Evolutionary conservation across 2,797 vertebrate genomes (phyloP).

Genomic region (Sebastes itinus): DNA sequence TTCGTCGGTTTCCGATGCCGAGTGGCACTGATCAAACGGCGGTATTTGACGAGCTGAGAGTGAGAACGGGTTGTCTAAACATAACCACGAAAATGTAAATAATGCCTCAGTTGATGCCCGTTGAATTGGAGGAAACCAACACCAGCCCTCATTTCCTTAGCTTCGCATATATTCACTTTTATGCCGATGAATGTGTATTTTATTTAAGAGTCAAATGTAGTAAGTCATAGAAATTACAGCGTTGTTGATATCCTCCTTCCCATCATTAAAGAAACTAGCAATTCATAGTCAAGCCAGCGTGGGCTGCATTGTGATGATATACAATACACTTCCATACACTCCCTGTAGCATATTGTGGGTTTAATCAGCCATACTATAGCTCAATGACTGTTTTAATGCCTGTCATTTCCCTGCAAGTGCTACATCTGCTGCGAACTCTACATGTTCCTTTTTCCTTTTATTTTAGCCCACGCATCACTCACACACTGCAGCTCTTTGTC

Average conservation of each 20-base stretch:
- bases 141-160: background rate
- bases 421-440: slow-evolving; percentile 3
- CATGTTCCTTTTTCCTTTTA: background rate
- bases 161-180: background rate
- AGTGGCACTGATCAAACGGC: no score
- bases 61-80: no score
- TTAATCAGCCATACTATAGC: background rate
- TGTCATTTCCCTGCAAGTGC: background rate
- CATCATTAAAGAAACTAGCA: background rate
- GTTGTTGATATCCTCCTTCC: background rate
- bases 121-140: background rate
- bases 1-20: no score
- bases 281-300: background rate
- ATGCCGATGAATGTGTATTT: background rate
- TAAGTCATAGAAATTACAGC: background rate
- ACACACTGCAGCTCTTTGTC: background rate
- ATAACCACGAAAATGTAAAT: no score
- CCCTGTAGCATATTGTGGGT: background rate
- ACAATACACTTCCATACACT: background rate
- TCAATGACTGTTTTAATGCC: slow-evolving; percentile 3
- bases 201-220: background rate
- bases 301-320: background rate
- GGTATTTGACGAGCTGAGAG: no score
- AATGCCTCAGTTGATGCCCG: no score
- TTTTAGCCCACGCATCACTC: background rate